Conservation (phyloP, 2,888 invertebrate species). For the Protophormia terraenovae region DNA sequence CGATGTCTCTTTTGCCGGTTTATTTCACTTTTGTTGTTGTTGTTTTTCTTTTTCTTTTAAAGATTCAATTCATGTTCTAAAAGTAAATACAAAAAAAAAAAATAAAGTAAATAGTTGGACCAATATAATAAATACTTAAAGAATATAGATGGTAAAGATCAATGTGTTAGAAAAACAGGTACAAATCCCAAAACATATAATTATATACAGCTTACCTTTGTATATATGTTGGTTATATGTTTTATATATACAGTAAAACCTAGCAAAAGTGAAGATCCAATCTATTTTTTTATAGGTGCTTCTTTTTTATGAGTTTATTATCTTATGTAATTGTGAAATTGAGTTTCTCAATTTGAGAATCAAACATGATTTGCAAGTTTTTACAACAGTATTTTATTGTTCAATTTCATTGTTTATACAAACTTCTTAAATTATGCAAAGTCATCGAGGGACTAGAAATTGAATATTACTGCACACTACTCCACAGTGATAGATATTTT, state of each 20-base stretch:
- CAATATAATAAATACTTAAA: neutral
- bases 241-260: neutral
- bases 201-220: no score
- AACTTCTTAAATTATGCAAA: no score
- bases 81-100: no score
- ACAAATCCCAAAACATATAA: neutral
- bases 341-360: no score
- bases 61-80: neutral
- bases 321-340: neutral
- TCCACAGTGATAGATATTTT: no score
- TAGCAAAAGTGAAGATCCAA: slow-evolving; percentile 4
- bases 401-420: no score
- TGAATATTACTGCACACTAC: no score
- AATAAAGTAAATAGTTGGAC: neutral
- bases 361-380: no score
- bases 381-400: no score
- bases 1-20: neutral
- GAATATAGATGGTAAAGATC: neutral
- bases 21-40: neutral
- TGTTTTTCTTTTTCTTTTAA: neutral
- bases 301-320: neutral
- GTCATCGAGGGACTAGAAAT: no score
- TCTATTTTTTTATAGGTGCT: neutral
- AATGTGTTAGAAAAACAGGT: neutral
- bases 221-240: neutral